These are phyloP conservation scores for Acarapis woodi DNA, from an alignment of 1,140 invertebrate genomes.

Conservation along the genomic window DNA sequence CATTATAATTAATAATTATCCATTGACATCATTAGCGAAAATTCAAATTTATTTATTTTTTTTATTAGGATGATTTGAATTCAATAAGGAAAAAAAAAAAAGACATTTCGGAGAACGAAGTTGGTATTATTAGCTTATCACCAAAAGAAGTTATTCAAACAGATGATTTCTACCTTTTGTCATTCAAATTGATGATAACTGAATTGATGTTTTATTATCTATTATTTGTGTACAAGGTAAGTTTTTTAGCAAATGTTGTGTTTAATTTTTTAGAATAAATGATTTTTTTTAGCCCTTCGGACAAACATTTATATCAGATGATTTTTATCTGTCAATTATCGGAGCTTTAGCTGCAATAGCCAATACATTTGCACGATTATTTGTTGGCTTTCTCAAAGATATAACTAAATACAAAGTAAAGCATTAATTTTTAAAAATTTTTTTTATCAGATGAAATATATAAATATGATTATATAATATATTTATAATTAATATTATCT, in stretches of 20 bases:
- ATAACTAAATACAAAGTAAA: conserved; percentile 5
- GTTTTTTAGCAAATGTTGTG: not conserved
- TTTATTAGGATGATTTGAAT: no score
- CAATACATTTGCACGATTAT: conserved; percentile 3
- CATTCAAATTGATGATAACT: conserved; percentile 5
- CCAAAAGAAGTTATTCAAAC: conserved; percentile 3
- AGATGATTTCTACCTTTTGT: conserved; percentile 4
- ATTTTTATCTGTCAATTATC: conserved; percentile 4
- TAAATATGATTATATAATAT: not conserved
- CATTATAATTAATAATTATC: no score
- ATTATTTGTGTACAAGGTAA: conserved; percentile 8
- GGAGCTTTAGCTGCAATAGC: conserved; percentile 3
- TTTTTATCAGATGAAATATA: not conserved
- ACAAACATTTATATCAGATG: conserved; percentile 6
- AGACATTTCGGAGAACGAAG: not conserved
- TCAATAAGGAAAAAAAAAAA: no score
- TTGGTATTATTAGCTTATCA: not conserved
- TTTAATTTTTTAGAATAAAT: not conserved
- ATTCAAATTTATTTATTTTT: no score
- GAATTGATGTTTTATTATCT: conserved; percentile 7
- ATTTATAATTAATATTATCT: no score
- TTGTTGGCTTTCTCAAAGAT: conserved; percentile 7
- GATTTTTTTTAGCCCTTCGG: conserved; percentile 4
- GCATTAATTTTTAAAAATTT: not conserved
- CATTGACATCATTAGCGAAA: no score